Evolutionary conservation across 1,140 invertebrate genomes (phyloP).

Genomic region (Spodoptera frugiperda): DNA sequence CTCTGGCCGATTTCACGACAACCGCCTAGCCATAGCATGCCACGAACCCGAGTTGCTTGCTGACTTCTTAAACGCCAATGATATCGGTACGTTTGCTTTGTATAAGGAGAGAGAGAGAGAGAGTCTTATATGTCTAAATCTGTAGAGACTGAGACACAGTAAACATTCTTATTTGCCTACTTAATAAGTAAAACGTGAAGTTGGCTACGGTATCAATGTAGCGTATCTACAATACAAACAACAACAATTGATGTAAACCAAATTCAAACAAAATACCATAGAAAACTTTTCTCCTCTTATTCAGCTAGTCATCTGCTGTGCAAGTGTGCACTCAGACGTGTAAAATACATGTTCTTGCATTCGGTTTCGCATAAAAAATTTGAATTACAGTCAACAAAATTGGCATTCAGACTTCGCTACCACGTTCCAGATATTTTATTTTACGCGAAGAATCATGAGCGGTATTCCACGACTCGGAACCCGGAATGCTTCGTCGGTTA

Average conservation of each 20-base stretch:
- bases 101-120: too few relatives aligned
- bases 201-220: too few relatives aligned
- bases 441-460: constrained; percentile 70
- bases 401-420: constrained; percentile 70
- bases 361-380: constrained; percentile 24
- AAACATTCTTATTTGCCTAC: background rate
- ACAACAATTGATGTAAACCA: too few relatives aligned
- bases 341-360: constrained; percentile 30
- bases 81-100: constrained; percentile 66
- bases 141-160: background rate
- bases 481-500: constrained; percentile 60
- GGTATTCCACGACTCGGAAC: constrained; percentile 62
- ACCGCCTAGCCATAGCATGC: constrained; percentile 86
- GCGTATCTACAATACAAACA: too few relatives aligned
- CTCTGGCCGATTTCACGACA: constrained; percentile 71
- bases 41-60: constrained; percentile 86
- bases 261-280: too few relatives aligned
- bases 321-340: constrained; percentile 25
- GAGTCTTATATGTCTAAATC: too few relatives aligned
- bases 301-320: background rate
- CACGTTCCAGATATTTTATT: constrained; percentile 73
- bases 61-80: constrained; percentile 74
- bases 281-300: background rate
- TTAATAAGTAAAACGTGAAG: too few relatives aligned
- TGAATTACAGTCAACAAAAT: constrained; percentile 61